phyloP scores from a whole-genome alignment of 1,140 invertebrate species.

The Drosophila parabipectinata region DNA sequence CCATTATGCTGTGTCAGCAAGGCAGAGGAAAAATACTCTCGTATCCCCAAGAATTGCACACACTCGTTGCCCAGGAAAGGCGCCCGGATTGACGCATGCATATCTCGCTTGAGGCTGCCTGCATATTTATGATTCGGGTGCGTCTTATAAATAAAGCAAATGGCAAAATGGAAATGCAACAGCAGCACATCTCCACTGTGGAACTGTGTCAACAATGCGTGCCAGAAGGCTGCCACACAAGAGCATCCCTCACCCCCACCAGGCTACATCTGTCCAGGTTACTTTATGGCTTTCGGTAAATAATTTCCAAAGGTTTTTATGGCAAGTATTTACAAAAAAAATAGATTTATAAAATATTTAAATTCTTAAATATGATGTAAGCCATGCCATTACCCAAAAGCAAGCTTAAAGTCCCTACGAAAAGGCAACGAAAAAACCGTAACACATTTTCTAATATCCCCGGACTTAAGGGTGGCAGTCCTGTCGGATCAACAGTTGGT shows the following conservation, averaged over 20 bases:
- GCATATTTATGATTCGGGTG: slow-evolving; percentile 72
- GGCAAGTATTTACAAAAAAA: too few relatives aligned
- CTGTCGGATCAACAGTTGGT: slow-evolving; percentile 37
- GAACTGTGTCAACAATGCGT: slow-evolving; percentile 77
- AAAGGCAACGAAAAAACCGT: background rate
- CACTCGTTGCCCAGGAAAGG: slow-evolving; percentile 5
- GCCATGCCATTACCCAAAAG: too few relatives aligned
- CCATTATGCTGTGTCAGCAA: slow-evolving; percentile 51
- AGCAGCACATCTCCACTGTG: slow-evolving; percentile 14
- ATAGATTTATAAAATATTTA: background rate
- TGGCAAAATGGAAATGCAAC: slow-evolving; percentile 46
- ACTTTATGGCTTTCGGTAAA: background rate
- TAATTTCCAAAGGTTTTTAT: background rate
- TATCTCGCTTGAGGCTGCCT: slow-evolving; percentile 43
- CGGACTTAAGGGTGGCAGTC: slow-evolving; percentile 31
- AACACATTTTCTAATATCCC: slow-evolving; percentile 13
- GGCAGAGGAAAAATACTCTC: slow-evolving; percentile 18
- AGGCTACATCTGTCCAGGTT: slow-evolving; percentile 1
- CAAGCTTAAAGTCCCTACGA: background rate
- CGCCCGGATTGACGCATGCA: slow-evolving; percentile 57
- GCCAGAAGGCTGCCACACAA: slow-evolving; percentile 30
- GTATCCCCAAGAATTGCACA: slow-evolving; percentile 35
- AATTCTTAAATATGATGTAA: background rate
- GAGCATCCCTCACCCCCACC: background rate
- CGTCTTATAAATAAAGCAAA: slow-evolving; percentile 68